phyloP scores from a whole-genome alignment of 2,888 invertebrate species.

The Elysia crispata region DNA sequence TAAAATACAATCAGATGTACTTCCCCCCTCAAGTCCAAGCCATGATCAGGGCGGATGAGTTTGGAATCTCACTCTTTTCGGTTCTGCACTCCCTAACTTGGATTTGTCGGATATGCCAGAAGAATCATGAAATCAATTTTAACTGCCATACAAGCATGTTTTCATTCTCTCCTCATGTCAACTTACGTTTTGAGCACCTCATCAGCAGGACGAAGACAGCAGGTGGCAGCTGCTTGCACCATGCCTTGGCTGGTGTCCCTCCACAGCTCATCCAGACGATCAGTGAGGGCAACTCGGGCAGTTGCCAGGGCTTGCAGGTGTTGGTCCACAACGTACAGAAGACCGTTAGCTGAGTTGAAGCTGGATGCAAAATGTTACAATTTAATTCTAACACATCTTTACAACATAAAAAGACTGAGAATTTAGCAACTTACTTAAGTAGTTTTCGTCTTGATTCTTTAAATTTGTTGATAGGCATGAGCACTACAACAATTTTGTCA shows the following conservation, averaged over 20 bases:
- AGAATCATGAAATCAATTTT: too few species aligned
- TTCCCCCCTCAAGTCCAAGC: too few species aligned
- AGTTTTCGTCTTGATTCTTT: background rate
- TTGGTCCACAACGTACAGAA: slow-evolving; percentile 74
- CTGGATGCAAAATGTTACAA: slow-evolving; percentile 56
- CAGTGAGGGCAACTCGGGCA: slow-evolving; percentile 70
- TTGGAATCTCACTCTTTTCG: too few species aligned
- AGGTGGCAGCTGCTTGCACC: slow-evolving; percentile 79
- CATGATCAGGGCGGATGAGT: too few species aligned
- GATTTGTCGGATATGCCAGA: too few species aligned
- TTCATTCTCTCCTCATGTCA: too few species aligned
- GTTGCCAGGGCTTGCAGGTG: slow-evolving; percentile 75
- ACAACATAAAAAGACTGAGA: too few species aligned
- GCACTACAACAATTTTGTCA: background rate
- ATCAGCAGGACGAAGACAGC: slow-evolving; percentile 80
- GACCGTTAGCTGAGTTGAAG: slow-evolving; percentile 72
- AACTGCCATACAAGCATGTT: background rate
- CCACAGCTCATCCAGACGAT: slow-evolving; percentile 37
- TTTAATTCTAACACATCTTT: background rate
- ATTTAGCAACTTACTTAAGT: too few species aligned
- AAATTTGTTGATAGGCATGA: background rate
- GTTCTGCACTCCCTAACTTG: too few species aligned
- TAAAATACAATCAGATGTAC: too few species aligned
- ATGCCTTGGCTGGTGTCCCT: slow-evolving; percentile 65
- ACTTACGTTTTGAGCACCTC: slow-evolving; percentile 57